A percentile compares a stretch with the other conserved stretches of the same genome.
Evolutionary conservation across 2,888 invertebrate genomes (phyloP).

Genomic region (Temnothorax rugatulus): DNA sequence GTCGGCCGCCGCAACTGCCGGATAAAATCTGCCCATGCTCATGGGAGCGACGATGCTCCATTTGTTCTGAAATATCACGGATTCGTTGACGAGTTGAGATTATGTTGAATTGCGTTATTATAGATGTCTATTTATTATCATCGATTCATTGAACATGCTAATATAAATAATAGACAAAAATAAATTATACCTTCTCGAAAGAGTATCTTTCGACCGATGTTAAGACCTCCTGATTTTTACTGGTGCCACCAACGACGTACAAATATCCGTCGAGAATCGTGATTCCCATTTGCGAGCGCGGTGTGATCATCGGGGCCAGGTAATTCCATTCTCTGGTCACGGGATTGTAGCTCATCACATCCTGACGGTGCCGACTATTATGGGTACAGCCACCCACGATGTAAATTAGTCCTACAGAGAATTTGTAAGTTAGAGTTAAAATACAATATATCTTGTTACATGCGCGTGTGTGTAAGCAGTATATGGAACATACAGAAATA

Average conservation of each 20-base stretch:
- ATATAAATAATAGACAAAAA: constrained; percentile 9
- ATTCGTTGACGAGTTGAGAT: neutral
- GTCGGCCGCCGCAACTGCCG: constrained; percentile 94
- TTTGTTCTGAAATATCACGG: constrained; percentile 87
- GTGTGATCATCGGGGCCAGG: constrained; percentile 92
- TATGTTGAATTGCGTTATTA: neutral
- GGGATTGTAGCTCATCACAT: constrained; percentile 93
- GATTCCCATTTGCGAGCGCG: constrained; percentile 96
- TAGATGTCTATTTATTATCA: neutral
- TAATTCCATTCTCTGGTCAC: constrained; percentile 93
- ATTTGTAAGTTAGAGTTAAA: constrained; percentile 13
- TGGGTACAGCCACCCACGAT: constrained; percentile 96
- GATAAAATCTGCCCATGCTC: constrained; percentile 92
- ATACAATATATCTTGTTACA: neutral
- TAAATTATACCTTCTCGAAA: constrained; percentile 90
- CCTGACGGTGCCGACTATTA: constrained; percentile 92
- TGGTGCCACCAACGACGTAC: constrained; percentile 96
- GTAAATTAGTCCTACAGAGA: constrained; percentile 91
- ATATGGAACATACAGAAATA: neutral
- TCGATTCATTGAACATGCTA: neutral
- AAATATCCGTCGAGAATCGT: constrained; percentile 94
- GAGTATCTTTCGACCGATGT: constrained; percentile 94
- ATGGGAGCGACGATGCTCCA: constrained; percentile 93
- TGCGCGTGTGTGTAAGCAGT: neutral
- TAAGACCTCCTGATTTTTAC: constrained; percentile 92